Percentiles rank a stretch among this genome's conserved stretches.
Conservation (phyloP, 2,113 vertebrate genomes). For the Gobio gobio region DNA sequence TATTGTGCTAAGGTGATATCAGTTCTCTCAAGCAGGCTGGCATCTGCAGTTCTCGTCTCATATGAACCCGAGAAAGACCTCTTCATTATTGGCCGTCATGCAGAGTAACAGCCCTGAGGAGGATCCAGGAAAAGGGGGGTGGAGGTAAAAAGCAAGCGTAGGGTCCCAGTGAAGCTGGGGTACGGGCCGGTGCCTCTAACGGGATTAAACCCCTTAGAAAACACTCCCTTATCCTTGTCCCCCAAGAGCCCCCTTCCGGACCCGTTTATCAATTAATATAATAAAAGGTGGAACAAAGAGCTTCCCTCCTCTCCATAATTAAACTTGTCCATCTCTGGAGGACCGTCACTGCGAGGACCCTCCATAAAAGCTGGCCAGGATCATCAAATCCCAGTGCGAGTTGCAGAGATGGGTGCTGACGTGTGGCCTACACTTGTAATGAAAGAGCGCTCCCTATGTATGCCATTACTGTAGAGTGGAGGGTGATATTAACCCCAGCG, state of each 20-base stretch:
- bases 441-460: conserved; percentile 47
- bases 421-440: conserved; percentile 45
- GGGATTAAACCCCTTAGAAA: conserved; percentile 75
- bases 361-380: conserved; percentile 61
- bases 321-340: conserved; percentile 75
- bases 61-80: conserved; percentile 69
- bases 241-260: conserved; percentile 50
- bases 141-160: conserved; percentile 22
- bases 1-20: neutral
- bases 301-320: conserved; percentile 76
- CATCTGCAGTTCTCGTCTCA: conserved; percentile 34
- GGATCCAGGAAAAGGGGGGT: neutral
- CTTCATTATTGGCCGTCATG: conserved; percentile 71
- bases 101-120: neutral
- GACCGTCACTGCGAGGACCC: conserved; percentile 66
- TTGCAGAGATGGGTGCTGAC: conserved; percentile 30
- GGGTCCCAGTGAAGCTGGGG: conserved; percentile 27
- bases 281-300: conserved; percentile 82
- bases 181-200: conserved; percentile 65
- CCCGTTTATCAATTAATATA: conserved; percentile 81
- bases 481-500: conserved; percentile 73
- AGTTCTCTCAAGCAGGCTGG: neutral
- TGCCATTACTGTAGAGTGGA: conserved; percentile 54
- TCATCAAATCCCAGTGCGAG: conserved; percentile 36
- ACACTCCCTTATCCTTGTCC: conserved; percentile 47